Evolutionary conservation across 2,797 vertebrate genomes (phyloP).

Genomic region (Balearica regulorum): DNA sequence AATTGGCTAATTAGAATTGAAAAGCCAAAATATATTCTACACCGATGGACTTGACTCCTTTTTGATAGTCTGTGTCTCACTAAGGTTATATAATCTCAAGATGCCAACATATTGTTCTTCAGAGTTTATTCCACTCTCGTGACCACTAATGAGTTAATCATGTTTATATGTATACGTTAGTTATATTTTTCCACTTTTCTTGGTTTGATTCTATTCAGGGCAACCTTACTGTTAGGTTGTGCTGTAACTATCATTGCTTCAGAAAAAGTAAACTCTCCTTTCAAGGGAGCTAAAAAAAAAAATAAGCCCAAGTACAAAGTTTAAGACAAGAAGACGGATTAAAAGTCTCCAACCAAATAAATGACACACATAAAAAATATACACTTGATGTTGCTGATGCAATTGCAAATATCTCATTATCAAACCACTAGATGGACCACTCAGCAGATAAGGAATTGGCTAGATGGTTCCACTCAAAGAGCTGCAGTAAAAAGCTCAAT

Average conservation of each 20-base stretch:
- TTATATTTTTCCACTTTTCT: not conserved
- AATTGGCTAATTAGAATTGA: not conserved
- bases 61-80: not conserved
- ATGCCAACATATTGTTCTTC: not conserved
- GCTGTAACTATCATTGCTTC: too few relatives aligned
- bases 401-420: not conserved
- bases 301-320: not conserved
- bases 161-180: not conserved
- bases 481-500: not conserved
- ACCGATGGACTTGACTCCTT: not conserved
- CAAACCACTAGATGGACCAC: not conserved
- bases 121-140: not conserved
- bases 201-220: not conserved
- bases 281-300: not conserved
- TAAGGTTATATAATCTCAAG: not conserved
- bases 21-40: not conserved
- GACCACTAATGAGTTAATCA: not conserved
- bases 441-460: not conserved
- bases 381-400: not conserved
- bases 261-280: not conserved
- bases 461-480: not conserved
- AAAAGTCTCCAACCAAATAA: not conserved
- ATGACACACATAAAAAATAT: not conserved
- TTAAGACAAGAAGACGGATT: not conserved
- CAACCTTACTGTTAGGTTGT: not conserved